phyloP scores from a whole-genome alignment of 2,113 vertebrate genomes.

The Patagioenas fasciata region DNA sequence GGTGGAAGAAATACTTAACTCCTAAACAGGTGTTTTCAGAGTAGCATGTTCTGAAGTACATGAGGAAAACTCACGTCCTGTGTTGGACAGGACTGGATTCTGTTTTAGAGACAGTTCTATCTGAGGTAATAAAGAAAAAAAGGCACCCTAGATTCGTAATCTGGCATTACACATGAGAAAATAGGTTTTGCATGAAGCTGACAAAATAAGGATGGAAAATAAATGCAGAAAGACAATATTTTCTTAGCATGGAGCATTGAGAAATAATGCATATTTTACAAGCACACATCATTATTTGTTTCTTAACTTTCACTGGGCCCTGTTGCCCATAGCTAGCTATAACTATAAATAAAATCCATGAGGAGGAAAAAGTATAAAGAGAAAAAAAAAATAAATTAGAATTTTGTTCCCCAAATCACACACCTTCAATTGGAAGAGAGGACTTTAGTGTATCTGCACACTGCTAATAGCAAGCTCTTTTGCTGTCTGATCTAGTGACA shows the following conservation, averaged over 20 bases:
- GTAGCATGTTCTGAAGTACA: not conserved
- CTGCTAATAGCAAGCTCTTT: not conserved
- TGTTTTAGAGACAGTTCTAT: not conserved
- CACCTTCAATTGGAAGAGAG: not conserved
- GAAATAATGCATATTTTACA: not conserved
- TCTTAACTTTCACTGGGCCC: not conserved
- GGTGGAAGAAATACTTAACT: not conserved
- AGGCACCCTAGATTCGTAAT: not conserved
- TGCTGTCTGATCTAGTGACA: not conserved
- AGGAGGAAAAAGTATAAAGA: not conserved
- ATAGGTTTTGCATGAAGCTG: not conserved
- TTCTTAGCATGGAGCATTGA: not conserved
- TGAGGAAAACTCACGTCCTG: not conserved
- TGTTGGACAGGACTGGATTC: not conserved
- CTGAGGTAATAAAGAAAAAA: not conserved
- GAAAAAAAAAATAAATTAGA: not conserved
- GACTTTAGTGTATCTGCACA: not conserved
- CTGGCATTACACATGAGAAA: not conserved
- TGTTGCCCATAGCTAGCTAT: not conserved
- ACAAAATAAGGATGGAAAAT: not conserved
- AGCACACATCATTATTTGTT: not conserved
- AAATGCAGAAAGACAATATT: not conserved
- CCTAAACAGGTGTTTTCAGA: not conserved
- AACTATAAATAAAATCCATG: not conserved
- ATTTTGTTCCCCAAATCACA: not conserved